Evolutionary conservation across 2,797 vertebrate species (phyloP).

Genomic region (Gallinago stenura): DNA sequence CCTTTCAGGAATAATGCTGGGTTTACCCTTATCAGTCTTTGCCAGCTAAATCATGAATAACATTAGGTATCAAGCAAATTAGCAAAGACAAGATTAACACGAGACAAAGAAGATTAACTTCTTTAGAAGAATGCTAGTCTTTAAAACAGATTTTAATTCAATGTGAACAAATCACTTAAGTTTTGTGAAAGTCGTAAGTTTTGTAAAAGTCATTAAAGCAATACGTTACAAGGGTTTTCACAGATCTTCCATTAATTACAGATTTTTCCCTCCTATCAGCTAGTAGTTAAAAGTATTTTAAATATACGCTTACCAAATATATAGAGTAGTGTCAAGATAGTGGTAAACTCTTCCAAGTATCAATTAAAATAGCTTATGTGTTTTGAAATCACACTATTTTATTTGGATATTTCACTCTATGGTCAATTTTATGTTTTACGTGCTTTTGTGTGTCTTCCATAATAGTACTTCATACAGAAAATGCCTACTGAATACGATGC

Average conservation of each 20-base stretch:
- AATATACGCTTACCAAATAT: background rate
- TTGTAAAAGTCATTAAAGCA: background rate
- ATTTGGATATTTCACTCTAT: background rate
- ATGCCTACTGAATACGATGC: background rate
- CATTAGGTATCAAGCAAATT: background rate
- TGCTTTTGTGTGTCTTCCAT: background rate
- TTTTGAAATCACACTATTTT: background rate
- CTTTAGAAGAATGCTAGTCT: background rate
- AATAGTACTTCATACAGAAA: background rate
- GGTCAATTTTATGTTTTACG: background rate
- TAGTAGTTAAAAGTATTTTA: background rate
- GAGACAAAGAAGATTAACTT: background rate
- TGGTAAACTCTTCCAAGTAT: background rate
- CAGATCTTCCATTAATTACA: background rate
- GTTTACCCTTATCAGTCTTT: background rate
- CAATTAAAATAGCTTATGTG: background rate
- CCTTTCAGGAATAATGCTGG: background rate
- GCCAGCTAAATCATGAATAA: background rate
- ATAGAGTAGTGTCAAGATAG: background rate
- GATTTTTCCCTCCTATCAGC: background rate
- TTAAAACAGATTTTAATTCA: background rate
- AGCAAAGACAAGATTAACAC: background rate
- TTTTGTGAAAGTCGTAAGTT: background rate
- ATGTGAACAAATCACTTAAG: background rate
- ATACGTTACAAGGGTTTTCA: background rate